phyloP scores from a whole-genome alignment of 2,797 vertebrate species.

The Smutsia gigantea region DNA sequence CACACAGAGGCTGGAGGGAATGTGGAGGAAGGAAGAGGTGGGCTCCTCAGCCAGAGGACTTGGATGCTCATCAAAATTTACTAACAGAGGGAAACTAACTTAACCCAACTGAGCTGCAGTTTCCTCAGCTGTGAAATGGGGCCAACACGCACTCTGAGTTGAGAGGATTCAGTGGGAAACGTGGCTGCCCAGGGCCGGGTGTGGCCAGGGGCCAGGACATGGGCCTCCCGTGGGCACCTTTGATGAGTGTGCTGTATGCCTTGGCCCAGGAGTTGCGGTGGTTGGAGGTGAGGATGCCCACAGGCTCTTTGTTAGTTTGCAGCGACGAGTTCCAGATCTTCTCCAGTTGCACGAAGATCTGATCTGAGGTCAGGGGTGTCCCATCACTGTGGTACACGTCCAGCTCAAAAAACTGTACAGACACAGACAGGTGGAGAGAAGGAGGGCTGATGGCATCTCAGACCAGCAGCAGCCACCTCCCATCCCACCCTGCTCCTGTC shows the following conservation, averaged over 20 bases:
- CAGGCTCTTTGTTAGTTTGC: slow-evolving; percentile 97
- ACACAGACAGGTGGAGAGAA: not conserved
- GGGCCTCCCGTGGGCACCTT: slow-evolving; percentile 86
- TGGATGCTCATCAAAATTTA: not conserved
- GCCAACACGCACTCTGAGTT: accelerated
- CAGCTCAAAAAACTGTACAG: slow-evolving; percentile 93
- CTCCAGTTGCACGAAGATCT: slow-evolving; percentile 96
- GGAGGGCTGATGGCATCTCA: not conserved
- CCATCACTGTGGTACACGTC: slow-evolving; percentile 97
- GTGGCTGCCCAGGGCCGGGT: not conserved
- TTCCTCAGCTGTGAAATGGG: not conserved
- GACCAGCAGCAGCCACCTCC: not conserved
- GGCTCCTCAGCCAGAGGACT: not conserved
- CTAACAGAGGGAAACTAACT: not conserved
- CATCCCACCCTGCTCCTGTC: not conserved
- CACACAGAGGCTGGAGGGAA: not conserved
- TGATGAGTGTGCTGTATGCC: slow-evolving; percentile 96
- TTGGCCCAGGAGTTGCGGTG: slow-evolving; percentile 99
- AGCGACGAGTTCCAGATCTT: slow-evolving; percentile 99
- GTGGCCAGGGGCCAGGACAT: too few relatives aligned
- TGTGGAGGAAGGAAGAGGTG: not conserved
- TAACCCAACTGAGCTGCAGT: not conserved
- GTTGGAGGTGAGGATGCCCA: slow-evolving; percentile 97
- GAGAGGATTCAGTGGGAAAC: not conserved
- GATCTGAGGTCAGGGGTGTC: slow-evolving; percentile 93